Percentiles rank a stretch among this genome's conserved stretches.
Evolutionary conservation across 2,113 vertebrate genomes (phyloP).

Genomic region (Mobula birostris): DNA sequence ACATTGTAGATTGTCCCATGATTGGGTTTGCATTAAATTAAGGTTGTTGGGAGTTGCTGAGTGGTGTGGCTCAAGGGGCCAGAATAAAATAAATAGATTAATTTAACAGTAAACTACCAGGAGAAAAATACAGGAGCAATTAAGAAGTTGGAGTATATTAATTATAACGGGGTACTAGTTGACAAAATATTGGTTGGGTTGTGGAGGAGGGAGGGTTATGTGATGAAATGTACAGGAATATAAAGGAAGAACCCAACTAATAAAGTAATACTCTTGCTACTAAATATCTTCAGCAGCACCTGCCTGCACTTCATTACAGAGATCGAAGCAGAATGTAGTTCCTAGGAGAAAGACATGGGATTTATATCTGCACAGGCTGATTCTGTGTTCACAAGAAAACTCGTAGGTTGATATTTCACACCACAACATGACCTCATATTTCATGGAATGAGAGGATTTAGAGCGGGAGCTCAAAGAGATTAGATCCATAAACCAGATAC

Average conservation of each 20-base stretch:
- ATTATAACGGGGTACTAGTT: not conserved
- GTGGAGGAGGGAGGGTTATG: not conserved
- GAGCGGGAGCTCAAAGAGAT: not conserved
- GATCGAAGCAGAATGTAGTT: not conserved
- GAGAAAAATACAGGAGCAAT: not conserved
- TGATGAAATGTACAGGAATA: not conserved
- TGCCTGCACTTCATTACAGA: not conserved
- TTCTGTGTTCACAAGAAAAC: not conserved
- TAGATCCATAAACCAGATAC: not conserved
- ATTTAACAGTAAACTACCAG: not conserved
- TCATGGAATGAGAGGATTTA: not conserved
- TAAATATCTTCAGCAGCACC: not conserved
- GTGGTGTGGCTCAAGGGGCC: too few relatives aligned
- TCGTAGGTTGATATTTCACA: not conserved
- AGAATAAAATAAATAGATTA: too few relatives aligned
- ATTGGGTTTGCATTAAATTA: too few relatives aligned
- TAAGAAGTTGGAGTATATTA: not conserved
- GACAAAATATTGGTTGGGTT: not conserved
- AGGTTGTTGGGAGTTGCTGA: too few relatives aligned
- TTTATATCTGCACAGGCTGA: not conserved
- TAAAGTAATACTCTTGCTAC: not conserved
- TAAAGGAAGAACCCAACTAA: not conserved
- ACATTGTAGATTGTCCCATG: too few relatives aligned
- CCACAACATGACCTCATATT: not conserved
- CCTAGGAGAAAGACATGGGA: too few relatives aligned